Base-by-base conservation (phyloP, 2,113 vertebrate species). In the Anser brachyrhynchus region DNA sequence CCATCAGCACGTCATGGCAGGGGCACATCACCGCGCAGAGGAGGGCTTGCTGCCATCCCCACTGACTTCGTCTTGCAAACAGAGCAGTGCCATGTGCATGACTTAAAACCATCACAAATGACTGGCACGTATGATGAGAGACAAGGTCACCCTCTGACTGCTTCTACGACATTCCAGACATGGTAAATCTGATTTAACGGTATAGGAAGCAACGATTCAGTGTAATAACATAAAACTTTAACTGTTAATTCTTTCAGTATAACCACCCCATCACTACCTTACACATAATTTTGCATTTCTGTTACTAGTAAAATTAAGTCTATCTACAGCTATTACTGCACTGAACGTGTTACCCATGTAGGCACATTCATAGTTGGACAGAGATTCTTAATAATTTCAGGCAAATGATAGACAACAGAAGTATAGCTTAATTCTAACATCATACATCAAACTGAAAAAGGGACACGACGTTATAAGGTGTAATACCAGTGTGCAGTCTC, bases 401-500 rank as follows among this genome's bases (percentile, higher is more conserved):
- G 41, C 66, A 51, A 43, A 28, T 9, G 80, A 23, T 3, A 44
- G 22, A 9, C 14, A 58, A 43, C 1, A 15, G 31, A 41, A 76
- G 35, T 23, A 29, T 0, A 62, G n/a, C 54, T 71, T 35, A 41
- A 31, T 41, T 46, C 41, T 37, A 61, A 18, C 21, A 16, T 3
- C 14, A 4, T 9, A 9, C 25, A 37, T 29, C 7, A 44, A 79
- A 66, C 20, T 18, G 57, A 29, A 58, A 37, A 18, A 9, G 31
- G 18, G 12, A 44, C 54, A 2, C 1, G 21, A 5, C 1, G n/a
- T 43, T 54, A n/a, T 16, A 8, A 65, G 55, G 62, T 3, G 4
- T 31, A n/a, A 51, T 57, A 22, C 41, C n/a, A 44, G 33, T 1
- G 10, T 10, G 19, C 26, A 20, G 31, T 25, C 51, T 31, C 57